Conservation (phyloP, 2,888 invertebrate genomes). For the Catonia carolina region DNA sequence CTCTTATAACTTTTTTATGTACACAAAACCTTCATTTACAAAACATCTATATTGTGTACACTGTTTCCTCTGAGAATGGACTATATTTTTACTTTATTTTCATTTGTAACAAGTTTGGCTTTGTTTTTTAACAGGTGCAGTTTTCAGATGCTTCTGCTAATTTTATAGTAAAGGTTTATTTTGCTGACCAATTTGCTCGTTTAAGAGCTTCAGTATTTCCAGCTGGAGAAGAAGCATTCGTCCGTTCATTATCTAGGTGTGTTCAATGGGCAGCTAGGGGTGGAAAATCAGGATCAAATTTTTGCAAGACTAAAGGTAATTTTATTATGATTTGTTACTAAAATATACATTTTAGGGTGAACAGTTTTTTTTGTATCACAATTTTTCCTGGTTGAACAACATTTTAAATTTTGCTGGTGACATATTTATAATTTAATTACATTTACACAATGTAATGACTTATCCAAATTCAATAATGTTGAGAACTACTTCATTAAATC, state of each 20-base stretch:
- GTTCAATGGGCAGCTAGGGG: constrained; percentile 90
- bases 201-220: constrained; percentile 59
- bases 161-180: constrained; percentile 84
- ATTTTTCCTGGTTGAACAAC: background rate
- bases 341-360: background rate
- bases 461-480: too few species aligned
- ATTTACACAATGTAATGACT: too few species aligned
- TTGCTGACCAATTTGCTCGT: constrained; percentile 83
- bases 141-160: constrained; percentile 60
- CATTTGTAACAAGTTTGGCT: too few species aligned
- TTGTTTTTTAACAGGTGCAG: constrained; percentile 41
- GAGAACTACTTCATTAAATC: too few species aligned
- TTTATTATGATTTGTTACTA: too few species aligned
- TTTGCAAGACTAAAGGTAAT: constrained; percentile 83
- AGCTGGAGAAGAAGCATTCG: constrained; percentile 65
- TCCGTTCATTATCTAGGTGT: constrained; percentile 79
- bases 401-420: background rate
- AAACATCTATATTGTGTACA: too few species aligned
- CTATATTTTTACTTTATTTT: too few species aligned
- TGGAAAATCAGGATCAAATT: constrained; percentile 95
- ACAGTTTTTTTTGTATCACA: background rate
- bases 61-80: too few species aligned
- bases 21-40: too few species aligned
- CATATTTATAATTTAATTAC: constrained; percentile 1
- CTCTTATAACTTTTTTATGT: too few species aligned